These are phyloP conservation scores for Pitta sordida DNA, from an alignment of 2,113 vertebrate species.

Conservation along the genomic window DNA sequence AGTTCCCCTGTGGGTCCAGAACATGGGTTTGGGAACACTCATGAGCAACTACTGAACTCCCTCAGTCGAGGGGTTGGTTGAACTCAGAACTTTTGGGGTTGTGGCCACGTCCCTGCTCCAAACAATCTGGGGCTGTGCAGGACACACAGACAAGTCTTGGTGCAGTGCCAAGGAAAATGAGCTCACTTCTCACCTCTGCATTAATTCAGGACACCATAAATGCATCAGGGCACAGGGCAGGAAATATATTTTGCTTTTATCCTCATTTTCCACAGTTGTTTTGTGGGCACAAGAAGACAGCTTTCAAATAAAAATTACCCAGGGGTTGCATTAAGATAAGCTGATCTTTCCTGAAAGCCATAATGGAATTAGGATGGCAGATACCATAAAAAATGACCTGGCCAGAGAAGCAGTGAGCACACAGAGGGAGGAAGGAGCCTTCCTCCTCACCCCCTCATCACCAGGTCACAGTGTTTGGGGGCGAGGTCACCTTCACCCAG, in stretches of 20 bases:
- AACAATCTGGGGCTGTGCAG: not conserved
- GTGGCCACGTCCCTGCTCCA: not conserved
- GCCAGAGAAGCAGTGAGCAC: not conserved
- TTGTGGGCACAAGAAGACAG: not conserved
- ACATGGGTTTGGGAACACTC: not conserved
- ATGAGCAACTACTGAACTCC: not conserved
- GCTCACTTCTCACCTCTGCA: not conserved
- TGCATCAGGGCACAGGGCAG: not conserved
- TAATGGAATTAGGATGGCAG: not conserved
- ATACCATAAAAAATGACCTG: not conserved
- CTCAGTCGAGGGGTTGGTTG: not conserved
- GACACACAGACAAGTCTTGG: accelerated
- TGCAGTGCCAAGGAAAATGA: not conserved
- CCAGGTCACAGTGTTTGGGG: not conserved
- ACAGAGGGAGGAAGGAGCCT: not conserved
- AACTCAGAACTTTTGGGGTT: not conserved
- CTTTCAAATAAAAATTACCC: not conserved
- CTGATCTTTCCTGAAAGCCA: not conserved
- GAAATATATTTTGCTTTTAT: not conserved
- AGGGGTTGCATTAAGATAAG: not conserved
- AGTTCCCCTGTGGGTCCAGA: too few species aligned
- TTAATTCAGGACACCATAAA: not conserved
- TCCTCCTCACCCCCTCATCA: not conserved
- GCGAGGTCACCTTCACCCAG: not conserved
- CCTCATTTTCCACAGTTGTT: not conserved